Base-by-base conservation (phyloP, 1,140 invertebrate species). In the Pteromalus puparum region DNA sequence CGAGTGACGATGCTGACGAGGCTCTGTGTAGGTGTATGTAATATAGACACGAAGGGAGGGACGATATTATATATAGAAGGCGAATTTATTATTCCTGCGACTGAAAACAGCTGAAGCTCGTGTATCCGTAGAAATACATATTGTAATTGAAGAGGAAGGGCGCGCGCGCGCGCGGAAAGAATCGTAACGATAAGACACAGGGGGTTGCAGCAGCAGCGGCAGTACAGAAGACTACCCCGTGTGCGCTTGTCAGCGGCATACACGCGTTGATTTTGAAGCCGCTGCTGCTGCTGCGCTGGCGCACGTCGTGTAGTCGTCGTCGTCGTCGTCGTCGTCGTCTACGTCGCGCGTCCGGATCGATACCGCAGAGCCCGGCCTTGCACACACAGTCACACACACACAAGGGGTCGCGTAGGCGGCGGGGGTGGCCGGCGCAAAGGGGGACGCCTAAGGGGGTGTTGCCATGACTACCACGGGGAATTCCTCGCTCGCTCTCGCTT, bases 361-460 rank as follows among this genome's bases (percentile, higher is more conserved):
- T 92, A 92, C 87, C 84, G 83, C 65, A 72, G 75, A 26, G 30
- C 24, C 81, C 83, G 86, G 82, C 86, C 85, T 87, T 87, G 84
- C 79, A 87, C 28, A 42, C 67, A 12, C 67, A 42, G 38, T 46
- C 24, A 26, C 15, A n/a, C 81, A 61, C 74, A 61, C 21, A 75
- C 3, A 34, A 34, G 80, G 80, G 84, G 86, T 84, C 76, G 83
- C 75, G 76, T 81, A 75, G 72, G 82, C 61, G 87, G 90, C 90
- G 89, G 90, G 90, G 90, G 90, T 89, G 90, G 89, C 86, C 87
- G 87, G 86, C 85, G 86, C 85, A 87, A 88, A 81, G 88, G 89
- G 90, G 90, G 90, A 90, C 90, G 91, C 90, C 90, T 91, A 88
- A 87, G 90, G 90, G 91, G 91, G 91, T 91, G 92, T 92, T 91